A percentile compares a stretch with the other conserved stretches of the same genome.
Conservation (phyloP, 2,797 vertebrate species). For the Todus mexicanus region DNA sequence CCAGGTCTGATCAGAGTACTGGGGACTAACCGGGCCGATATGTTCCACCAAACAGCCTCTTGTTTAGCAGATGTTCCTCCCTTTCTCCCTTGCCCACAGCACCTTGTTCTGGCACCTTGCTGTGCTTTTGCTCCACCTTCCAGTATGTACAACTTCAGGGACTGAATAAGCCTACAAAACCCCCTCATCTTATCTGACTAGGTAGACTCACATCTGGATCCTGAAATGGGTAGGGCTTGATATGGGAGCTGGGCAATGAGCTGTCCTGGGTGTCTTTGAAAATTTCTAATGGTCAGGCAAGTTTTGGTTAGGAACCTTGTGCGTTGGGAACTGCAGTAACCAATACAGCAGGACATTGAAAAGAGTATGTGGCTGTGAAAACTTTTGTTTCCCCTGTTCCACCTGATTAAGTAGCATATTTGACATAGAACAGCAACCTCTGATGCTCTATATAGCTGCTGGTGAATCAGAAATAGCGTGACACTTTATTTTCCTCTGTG, state of each 20-base stretch:
- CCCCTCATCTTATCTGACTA: neutral
- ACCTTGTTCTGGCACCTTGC: neutral
- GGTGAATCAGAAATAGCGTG: neutral
- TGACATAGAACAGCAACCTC: neutral
- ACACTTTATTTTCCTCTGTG: constrained; percentile 10
- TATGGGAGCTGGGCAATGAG: neutral
- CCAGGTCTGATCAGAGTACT: neutral
- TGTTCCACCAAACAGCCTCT: neutral
- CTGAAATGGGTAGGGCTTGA: neutral
- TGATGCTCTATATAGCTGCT: neutral
- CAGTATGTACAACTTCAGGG: neutral
- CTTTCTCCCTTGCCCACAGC: neutral
- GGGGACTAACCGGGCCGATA: neutral
- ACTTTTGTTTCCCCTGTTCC: neutral
- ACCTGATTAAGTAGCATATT: neutral
- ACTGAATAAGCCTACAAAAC: neutral
- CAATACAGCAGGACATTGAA: neutral
- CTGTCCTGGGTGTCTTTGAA: neutral
- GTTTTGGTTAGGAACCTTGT: neutral
- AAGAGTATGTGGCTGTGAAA: neutral
- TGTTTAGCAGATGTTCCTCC: neutral
- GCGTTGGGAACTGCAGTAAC: neutral
- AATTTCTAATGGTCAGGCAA: neutral
- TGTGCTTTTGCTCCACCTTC: neutral
- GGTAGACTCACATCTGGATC: neutral